Evolutionary conservation across 92 coral and sea anemone species (phyloP).

Genomic region (Phenganax subtilis): DNA sequence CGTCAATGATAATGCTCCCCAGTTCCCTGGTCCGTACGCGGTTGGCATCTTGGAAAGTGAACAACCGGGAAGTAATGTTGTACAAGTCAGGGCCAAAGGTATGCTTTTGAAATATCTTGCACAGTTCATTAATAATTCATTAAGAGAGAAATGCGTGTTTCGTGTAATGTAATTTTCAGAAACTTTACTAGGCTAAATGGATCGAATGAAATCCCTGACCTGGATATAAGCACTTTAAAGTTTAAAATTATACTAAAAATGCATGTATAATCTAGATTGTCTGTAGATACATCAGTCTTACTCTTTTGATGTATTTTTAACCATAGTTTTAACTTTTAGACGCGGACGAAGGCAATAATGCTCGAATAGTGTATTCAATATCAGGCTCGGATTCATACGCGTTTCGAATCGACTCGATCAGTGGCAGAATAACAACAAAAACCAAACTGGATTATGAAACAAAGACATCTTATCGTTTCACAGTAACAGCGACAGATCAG

Average conservation of each 20-base stretch:
- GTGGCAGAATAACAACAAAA: conserved; percentile 57
- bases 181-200: too few species aligned
- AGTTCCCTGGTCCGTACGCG: conserved; percentile 54
- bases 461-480: conserved; percentile 49
- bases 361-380: conserved; percentile 56
- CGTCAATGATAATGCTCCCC: conserved; percentile 65
- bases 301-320: neutral
- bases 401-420: conserved; percentile 48
- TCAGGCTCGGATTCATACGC: conserved; percentile 44
- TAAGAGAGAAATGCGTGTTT: neutral
- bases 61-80: conserved; percentile 49
- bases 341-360: conserved; percentile 69
- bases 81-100: conserved; percentile 78
- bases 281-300: neutral
- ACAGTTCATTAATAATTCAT: neutral
- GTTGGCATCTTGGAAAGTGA: conserved; percentile 59
- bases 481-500: conserved; percentile 69
- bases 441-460: conserved; percentile 65
- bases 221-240: too few species aligned
- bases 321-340: conserved; percentile 43
- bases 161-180: too few species aligned
- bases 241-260: too few species aligned
- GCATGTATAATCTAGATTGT: too few species aligned
- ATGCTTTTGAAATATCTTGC: conserved; percentile 5
- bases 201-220: too few species aligned